Base-by-base conservation (phyloP, 2,797 vertebrate genomes). In the Mareca strepera region DNA sequence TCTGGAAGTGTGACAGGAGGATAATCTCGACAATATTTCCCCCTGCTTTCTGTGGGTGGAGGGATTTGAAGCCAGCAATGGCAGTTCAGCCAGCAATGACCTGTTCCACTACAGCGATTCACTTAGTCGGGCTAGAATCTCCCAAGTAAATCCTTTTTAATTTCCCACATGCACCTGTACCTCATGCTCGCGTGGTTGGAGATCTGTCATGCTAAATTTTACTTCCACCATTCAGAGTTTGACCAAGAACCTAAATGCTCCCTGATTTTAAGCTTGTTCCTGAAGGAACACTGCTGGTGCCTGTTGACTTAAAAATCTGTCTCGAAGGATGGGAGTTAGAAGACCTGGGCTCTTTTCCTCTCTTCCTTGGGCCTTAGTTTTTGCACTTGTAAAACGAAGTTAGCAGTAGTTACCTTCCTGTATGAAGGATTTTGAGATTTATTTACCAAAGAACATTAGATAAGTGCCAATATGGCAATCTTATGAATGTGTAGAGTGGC, bases 1-100 rank as follows among this genome's bases (percentile, higher is more conserved):
- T 97, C 94, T 93, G 68, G 26, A 95, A 93, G n/a, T 96, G 79
- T 89, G 86, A 87, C 96, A 93, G 75, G 76, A 87, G 89, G 85
- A 94, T 95, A 94, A 92, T 93, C 93, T 96, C 3, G 16, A 93
- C 92, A 91, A 59, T 93, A 87, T 94, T 94, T 88, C 28, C 95
- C 78, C 28, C n/a, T 77, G 78, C 88, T 82, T 96, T 91, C 87
- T 80, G n/a, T 81, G 55, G 66, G 50, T 93, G 66, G 83, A 91
- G 64, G 66, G 86, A 93, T 96, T 95, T 92, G 93, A 93, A 93
- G 58, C 37, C 0, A 1, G 53, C 83, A 82, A 46, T 86, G 74
- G 88, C 94, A 86, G 78, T 26, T 44, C 43, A 44, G 43, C 43
- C 43, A 44, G 43, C 43, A 44, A 20, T 94, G 93, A 94, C 93